Conservation (phyloP, 2,797 vertebrate genomes). For the Anguilla pacifica region DNA sequence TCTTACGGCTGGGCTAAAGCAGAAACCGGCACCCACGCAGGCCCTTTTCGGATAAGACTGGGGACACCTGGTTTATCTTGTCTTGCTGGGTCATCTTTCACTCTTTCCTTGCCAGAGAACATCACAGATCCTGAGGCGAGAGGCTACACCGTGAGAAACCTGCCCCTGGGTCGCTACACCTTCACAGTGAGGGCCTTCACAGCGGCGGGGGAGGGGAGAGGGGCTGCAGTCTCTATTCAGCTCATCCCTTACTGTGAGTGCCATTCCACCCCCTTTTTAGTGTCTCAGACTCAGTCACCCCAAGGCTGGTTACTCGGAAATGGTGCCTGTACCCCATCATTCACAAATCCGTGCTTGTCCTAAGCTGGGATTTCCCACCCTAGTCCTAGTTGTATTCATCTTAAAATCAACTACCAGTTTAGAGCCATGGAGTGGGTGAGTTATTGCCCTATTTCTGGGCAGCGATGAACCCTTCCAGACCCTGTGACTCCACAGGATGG, state of each 20-base stretch:
- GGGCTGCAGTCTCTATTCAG: slow-evolving; percentile 57
- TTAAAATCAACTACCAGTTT: not conserved
- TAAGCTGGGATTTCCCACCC: not conserved
- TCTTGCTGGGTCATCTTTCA: not conserved
- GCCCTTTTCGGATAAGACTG: too few relatives aligned
- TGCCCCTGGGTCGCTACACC: slow-evolving; percentile 61
- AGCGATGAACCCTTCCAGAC: too few relatives aligned
- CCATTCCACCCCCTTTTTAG: too few relatives aligned
- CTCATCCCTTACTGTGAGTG: slow-evolving; percentile 66
- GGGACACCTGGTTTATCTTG: too few relatives aligned
- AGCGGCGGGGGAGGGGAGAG: slow-evolving; percentile 69
- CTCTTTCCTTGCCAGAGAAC: slow-evolving; percentile 56
- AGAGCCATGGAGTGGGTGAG: not conserved
- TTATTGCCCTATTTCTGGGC: too few relatives aligned
- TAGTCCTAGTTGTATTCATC: not conserved
- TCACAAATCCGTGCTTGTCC: not conserved
- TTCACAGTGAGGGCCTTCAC: slow-evolving; percentile 75
- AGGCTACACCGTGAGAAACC: slow-evolving; percentile 57
- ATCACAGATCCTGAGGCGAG: slow-evolving; percentile 51
- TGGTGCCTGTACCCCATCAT: not conserved
- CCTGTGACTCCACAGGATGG: too few relatives aligned
- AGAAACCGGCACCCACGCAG: too few relatives aligned
- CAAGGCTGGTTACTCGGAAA: not conserved
- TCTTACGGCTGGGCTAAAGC: too few relatives aligned
- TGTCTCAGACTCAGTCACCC: not conserved